These are phyloP conservation scores for Lasius fuliginosus DNA, from an alignment of 2,888 invertebrate genomes.

Conservation along the genomic window DNA sequence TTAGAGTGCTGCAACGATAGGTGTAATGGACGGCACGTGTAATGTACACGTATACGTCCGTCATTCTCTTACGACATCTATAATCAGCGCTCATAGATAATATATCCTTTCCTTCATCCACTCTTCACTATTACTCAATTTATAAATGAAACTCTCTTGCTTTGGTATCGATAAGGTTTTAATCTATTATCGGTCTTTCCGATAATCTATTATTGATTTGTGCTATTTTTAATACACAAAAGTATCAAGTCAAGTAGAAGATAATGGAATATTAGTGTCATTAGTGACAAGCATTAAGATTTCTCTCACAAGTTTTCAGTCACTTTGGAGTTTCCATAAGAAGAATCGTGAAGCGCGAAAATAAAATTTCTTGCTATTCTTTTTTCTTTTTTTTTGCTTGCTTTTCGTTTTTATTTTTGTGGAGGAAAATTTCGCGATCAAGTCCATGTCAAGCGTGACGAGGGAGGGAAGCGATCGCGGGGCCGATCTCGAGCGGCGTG, in stretches of 20 bases:
- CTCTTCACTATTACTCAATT: slow-evolving; percentile 26
- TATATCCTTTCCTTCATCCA: background rate
- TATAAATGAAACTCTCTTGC: slow-evolving; percentile 27
- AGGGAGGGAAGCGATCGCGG: slow-evolving; percentile 30
- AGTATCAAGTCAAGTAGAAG: background rate
- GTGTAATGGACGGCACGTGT: slow-evolving; percentile 33
- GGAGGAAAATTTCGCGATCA: slow-evolving; percentile 3
- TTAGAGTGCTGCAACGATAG: slow-evolving; percentile 27
- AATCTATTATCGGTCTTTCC: background rate
- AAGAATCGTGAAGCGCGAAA: background rate
- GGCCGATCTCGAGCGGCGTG: slow-evolving; percentile 30
- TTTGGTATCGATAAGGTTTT: slow-evolving; percentile 12
- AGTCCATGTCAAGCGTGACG: slow-evolving; percentile 21
- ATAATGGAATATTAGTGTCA: slow-evolving; percentile 13
- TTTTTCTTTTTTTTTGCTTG: background rate
- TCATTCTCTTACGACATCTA: slow-evolving; percentile 32
- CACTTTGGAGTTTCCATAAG: background rate
- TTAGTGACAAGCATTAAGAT: background rate
- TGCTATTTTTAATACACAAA: background rate
- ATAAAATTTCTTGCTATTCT: background rate
- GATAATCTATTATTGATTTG: background rate
- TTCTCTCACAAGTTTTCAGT: background rate
- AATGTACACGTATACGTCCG: slow-evolving; percentile 19
- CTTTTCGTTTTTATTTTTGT: background rate
- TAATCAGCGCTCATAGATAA: slow-evolving; percentile 34